phyloP scores from a whole-genome alignment of 37 sponge, comb jelly and placozoan species.

The Crambe crambe region DNA sequence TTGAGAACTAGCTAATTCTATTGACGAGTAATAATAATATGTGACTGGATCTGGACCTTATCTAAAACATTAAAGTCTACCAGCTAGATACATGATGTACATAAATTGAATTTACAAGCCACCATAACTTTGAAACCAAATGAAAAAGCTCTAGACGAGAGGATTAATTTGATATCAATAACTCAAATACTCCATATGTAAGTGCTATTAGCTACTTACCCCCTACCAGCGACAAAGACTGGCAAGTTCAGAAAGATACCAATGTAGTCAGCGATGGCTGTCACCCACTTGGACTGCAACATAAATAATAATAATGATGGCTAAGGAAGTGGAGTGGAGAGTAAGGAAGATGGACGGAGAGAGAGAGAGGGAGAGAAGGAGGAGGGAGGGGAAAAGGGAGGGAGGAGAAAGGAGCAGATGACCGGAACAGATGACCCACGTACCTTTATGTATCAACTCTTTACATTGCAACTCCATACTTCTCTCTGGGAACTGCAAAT shows the following conservation, averaged over 20 bases:
- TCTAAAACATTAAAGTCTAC: no score
- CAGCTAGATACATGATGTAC: no score
- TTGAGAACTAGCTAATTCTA: no score
- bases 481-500: conserved; percentile 38
- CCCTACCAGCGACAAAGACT: conserved; percentile 49
- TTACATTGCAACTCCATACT: conserved; percentile 53
- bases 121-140: no score
- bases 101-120: no score
- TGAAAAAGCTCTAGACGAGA: no score
- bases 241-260: conserved; percentile 25
- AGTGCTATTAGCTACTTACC: conserved; percentile 17
- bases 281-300: conserved; percentile 60
- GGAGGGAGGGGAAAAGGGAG: background rate
- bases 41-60: no score
- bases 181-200: no score
- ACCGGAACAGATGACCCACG: background rate
- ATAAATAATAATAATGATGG: no score
- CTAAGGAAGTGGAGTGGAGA: no score
- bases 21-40: no score
- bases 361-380: background rate
- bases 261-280: conserved; percentile 26
- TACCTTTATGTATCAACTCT: conserved; percentile 44
- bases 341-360: background rate
- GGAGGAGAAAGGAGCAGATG: background rate
- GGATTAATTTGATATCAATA: no score